Base-by-base conservation (phyloP, 1,140 invertebrate genomes). In the Andricus grossulariae region DNA sequence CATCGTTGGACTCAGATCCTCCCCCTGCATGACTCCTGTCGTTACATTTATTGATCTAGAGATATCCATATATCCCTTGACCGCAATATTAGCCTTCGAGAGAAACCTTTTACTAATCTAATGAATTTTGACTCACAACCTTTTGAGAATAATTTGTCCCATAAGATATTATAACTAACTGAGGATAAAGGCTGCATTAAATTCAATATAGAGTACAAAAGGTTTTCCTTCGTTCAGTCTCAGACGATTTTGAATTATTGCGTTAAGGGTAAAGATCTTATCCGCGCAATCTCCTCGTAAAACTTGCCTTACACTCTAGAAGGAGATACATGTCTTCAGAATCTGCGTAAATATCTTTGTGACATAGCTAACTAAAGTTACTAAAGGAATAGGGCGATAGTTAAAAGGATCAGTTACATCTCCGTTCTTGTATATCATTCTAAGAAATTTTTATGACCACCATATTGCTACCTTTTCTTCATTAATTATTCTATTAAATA, bases 251-350 rank as follows among this genome's bases (percentile, higher is more conserved):
- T 55, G 54, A 55, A 55, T 19, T 18, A 10, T 55, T 18, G 54
- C 4, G 39, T 74, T 78, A 2, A 83, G 71, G 25, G 72, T 70
- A 71, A 87, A 85, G 10, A 87, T 76, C 25, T 83, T 76, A 15
- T 86, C 82, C 8, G 75, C 73, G 72, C 81, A 84, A 81, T 77
- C 1, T 71, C 72, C 70, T 76, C 13, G 81, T 21, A 54, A 85
- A 86, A 8, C 81, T 85, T 4, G 82, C 80, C 75, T 85, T 83
- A 0, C 60, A 32, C 71, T 87, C 84, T 4, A 83, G 82, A 0
- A 86, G 21, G 6, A 83, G 78, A 13, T 80, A 66, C 5, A 50
- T 60, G 16, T 51, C 15, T 19, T 84, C 83, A 8, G 76, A 3
- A 82, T 52, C 13, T 52, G 18, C 5, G 79, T 84, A 49, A 86